A percentile compares a stretch with the other conserved stretches of the same genome.
Conservation (phyloP, 1,140 invertebrate species). For the Trichogramma pretiosum region DNA sequence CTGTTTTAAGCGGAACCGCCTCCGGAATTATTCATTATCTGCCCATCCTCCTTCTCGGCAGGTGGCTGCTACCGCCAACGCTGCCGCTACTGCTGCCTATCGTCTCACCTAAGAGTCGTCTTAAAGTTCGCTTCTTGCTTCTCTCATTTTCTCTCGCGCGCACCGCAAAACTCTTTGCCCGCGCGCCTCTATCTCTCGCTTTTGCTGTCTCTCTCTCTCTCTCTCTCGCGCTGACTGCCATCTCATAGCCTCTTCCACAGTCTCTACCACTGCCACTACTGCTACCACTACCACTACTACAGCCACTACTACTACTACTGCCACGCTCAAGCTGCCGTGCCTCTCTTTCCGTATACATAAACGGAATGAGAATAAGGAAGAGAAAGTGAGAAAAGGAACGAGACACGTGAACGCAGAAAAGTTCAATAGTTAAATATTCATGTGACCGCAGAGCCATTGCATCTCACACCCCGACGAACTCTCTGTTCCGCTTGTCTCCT, state of each 20-base stretch:
- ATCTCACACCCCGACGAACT: background rate
- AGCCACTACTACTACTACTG: no score
- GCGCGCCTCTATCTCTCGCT: no score
- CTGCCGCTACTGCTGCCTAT: slow-evolving; percentile 24
- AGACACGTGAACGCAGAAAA: slow-evolving; percentile 20
- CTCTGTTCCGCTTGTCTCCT: background rate
- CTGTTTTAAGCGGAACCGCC: slow-evolving; percentile 34
- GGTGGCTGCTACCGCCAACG: slow-evolving; percentile 7
- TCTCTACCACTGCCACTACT: no score
- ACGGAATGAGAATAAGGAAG: slow-evolving; percentile 1
- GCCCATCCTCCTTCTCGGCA: slow-evolving; percentile 13
- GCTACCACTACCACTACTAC: no score
- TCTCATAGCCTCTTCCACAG: no score
- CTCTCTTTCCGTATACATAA: background rate
- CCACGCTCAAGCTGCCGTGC: background rate
- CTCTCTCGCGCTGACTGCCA: slow-evolving; percentile 17
- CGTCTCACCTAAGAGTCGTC: background rate
- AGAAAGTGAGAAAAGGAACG: background rate
- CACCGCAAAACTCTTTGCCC: slow-evolving; percentile 22
- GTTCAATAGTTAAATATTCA: slow-evolving; percentile 32
- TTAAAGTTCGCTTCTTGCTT: background rate
- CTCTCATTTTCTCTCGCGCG: slow-evolving; percentile 11
- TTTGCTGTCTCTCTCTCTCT: slow-evolving; percentile 22
- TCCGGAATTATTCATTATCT: slow-evolving; percentile 40
- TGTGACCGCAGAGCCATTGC: slow-evolving; percentile 18